phyloP scores from a whole-genome alignment of 2,113 vertebrate genomes.

The Corythornis vintsioides region DNA sequence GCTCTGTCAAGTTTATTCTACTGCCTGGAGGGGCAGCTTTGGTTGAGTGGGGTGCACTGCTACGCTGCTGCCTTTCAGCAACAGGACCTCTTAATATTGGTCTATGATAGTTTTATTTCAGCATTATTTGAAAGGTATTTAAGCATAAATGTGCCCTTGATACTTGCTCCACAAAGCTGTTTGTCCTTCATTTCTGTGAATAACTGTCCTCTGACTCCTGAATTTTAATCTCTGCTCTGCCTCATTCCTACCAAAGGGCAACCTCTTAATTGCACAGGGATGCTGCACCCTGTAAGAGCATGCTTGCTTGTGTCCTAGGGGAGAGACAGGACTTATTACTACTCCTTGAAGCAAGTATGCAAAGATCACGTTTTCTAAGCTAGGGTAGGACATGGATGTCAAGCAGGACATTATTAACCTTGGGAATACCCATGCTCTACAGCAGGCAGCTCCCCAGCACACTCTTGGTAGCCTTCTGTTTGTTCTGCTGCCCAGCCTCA shows the following conservation, averaged over 20 bases:
- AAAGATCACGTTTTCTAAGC: not conserved
- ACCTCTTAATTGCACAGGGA: not conserved
- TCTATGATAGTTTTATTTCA: not conserved
- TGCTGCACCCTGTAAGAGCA: rapidly evolving
- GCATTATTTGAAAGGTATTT: not conserved
- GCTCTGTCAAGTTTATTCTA: not conserved
- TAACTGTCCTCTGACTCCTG: not conserved
- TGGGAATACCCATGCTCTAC: not conserved
- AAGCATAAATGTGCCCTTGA: not conserved
- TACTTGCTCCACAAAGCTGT: not conserved
- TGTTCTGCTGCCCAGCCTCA: not conserved
- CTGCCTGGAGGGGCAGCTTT: not conserved
- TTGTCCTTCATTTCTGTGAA: not conserved
- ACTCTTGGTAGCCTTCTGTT: not conserved
- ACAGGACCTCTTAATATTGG: rapidly evolving
- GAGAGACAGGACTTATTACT: not conserved
- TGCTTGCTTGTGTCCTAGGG: rapidly evolving
- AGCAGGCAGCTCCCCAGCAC: not conserved
- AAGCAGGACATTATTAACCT: not conserved
- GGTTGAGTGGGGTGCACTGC: not conserved
- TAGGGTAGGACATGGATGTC: not conserved
- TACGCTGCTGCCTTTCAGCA: not conserved
- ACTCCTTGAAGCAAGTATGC: not conserved
- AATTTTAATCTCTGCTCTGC: not conserved
- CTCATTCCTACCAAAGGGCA: not conserved